phyloP scores from a whole-genome alignment of 1,140 invertebrate species.

The Aradophagus sp. region DNA sequence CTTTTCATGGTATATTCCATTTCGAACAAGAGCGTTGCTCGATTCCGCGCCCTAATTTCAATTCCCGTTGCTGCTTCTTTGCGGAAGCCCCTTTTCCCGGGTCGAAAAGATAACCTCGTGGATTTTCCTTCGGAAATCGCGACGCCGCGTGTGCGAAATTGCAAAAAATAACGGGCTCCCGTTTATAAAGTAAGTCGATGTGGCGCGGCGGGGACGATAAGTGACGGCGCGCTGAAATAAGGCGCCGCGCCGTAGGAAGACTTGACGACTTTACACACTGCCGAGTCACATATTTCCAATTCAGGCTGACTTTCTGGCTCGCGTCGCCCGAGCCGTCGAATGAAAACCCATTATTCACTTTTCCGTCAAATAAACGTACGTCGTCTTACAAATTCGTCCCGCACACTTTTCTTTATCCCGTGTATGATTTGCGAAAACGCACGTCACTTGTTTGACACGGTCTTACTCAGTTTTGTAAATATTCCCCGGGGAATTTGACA shows the following conservation, averaged over 20 bases:
- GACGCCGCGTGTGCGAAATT: conserved; percentile 27
- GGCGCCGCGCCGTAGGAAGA: conserved; percentile 27
- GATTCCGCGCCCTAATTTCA: conserved; percentile 16
- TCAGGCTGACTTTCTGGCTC: conserved; percentile 57
- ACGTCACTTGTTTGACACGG: conserved; percentile 10
- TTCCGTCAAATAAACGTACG: conserved; percentile 37
- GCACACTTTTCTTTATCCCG: conserved; percentile 1
- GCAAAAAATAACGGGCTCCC: conserved; percentile 40
- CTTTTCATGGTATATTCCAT: no score
- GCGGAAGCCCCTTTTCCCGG: conserved; percentile 19
- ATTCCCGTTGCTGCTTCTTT: conserved; percentile 22
- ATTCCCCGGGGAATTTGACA: no score
- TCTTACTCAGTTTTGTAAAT: no score
- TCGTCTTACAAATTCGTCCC: conserved; percentile 27
- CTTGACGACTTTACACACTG: conserved; percentile 66
- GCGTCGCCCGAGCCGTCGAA: conserved; percentile 55
- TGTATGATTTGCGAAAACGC: conserved; percentile 14
- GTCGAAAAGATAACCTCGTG: conserved; percentile 32
- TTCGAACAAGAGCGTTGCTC: no score
- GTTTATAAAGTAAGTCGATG: conserved; percentile 17
- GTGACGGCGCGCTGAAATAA: conserved; percentile 12
- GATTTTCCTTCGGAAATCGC: conserved; percentile 24
- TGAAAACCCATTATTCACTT: conserved; percentile 66
- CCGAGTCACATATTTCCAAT: conserved; percentile 68
- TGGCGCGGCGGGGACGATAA: conserved; percentile 18